Evolutionary conservation across 2,888 invertebrate species (phyloP).

Genomic region (Lepidonotus clava): DNA sequence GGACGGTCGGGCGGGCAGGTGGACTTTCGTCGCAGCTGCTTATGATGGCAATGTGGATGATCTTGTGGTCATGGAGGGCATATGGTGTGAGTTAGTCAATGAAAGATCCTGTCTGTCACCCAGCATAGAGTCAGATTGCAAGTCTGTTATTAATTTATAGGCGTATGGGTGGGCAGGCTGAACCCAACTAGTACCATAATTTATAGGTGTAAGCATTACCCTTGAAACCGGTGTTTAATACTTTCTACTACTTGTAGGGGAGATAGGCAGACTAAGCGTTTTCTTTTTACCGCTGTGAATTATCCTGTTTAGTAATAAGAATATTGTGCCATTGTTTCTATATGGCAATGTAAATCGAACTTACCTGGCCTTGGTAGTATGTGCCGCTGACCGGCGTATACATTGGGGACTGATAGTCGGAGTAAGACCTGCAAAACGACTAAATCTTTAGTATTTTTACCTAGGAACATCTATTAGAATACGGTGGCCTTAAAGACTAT

Average conservation of each 20-base stretch:
- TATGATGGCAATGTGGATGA: too few species aligned
- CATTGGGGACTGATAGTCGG: slow-evolving; percentile 44
- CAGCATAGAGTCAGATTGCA: background rate
- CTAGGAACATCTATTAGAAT: too few species aligned
- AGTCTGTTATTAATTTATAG: background rate
- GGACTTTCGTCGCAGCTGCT: too few species aligned
- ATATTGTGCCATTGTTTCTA: background rate
- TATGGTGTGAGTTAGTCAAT: background rate
- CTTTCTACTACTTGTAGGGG: background rate
- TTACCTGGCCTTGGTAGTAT: slow-evolving; percentile 83
- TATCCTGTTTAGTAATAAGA: background rate
- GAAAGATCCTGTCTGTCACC: background rate
- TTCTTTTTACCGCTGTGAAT: background rate
- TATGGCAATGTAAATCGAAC: background rate
- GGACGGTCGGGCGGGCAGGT: too few species aligned
- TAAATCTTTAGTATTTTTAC: too few species aligned
- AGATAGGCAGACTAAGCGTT: background rate
- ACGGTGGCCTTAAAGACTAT: too few species aligned
- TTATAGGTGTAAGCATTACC: background rate
- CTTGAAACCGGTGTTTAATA: slow-evolving; percentile 2
- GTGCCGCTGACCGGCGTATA: slow-evolving; percentile 84
- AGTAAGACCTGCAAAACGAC: slow-evolving; percentile 31
- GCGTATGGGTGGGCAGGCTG: background rate
- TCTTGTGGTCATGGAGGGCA: too few species aligned
- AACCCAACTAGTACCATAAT: background rate